These are phyloP conservation scores for Hippocampus kuda DNA, from an alignment of 2,797 vertebrate species.

Conservation along the genomic window DNA sequence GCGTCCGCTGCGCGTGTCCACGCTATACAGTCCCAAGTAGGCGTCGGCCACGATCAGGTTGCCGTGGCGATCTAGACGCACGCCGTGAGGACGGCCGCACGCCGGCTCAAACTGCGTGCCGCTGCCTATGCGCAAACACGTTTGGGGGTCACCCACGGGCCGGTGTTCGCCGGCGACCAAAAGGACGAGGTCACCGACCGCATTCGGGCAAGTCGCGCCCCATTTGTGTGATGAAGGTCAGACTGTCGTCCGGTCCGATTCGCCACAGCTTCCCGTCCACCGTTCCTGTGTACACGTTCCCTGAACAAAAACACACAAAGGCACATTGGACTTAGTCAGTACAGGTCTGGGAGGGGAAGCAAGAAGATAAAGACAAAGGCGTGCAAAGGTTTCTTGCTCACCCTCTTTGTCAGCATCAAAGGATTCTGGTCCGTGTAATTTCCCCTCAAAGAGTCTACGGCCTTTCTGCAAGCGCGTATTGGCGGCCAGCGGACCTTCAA, in stretches of 20 bases:
- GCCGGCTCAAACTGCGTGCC: conserved; percentile 58
- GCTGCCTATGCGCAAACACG: conserved; percentile 46
- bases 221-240: conserved; percentile 67
- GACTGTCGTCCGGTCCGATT: conserved; percentile 55
- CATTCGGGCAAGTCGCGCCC: conserved; percentile 62
- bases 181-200: conserved; percentile 33
- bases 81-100: conserved; percentile 63
- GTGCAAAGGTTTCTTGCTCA: conserved; percentile 17
- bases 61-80: conserved; percentile 50
- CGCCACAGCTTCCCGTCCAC: conserved; percentile 70
- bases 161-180: no score
- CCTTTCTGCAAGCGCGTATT: conserved; percentile 64
- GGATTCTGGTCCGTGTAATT: conserved; percentile 63
- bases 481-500: conserved; percentile 57
- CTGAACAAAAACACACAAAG: conserved; percentile 35
- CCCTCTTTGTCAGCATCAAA: conserved; percentile 61
- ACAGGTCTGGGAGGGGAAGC: background rate
- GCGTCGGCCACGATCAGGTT: conserved; percentile 65
- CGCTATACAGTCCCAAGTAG: conserved; percentile 62
- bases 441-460: conserved; percentile 53
- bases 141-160: no score
- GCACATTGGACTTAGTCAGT: background rate
- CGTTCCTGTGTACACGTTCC: conserved; percentile 67
- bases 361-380: no score
- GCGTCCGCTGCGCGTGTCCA: conserved; percentile 56